These are phyloP conservation scores for Centropus bengalensis DNA, from an alignment of 2,113 vertebrate genomes.

Conservation along the genomic window DNA sequence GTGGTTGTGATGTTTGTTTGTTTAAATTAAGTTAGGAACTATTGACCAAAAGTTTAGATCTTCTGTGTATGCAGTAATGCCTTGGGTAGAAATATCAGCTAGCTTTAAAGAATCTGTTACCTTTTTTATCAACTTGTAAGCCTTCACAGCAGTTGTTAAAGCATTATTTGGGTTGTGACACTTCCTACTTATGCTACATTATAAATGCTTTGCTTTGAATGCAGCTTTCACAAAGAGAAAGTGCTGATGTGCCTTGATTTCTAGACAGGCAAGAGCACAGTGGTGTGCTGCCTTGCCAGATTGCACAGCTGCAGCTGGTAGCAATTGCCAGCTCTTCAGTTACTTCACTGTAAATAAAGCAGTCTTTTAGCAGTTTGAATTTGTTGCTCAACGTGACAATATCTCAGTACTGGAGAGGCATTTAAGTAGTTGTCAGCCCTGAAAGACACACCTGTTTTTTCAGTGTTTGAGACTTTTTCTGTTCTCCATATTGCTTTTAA, in stretches of 20 bases:
- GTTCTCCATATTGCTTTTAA: not conserved
- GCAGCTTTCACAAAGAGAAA: not conserved
- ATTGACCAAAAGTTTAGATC: not conserved
- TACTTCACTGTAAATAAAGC: constrained; percentile 4
- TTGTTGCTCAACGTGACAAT: not conserved
- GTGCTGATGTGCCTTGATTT: constrained; percentile 26
- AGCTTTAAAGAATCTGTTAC: not conserved
- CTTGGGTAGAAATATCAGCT: not conserved
- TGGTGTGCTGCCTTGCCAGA: not conserved
- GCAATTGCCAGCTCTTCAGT: not conserved
- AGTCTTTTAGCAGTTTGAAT: constrained; percentile 13
- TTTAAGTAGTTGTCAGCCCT: not conserved
- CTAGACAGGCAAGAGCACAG: not conserved
- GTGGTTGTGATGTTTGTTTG: not conserved
- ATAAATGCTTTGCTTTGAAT: not conserved
- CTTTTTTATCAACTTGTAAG: not conserved
- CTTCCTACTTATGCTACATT: not conserved
- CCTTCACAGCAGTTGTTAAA: not conserved
- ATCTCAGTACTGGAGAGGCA: not conserved
- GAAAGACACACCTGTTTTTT: constrained; percentile 12
- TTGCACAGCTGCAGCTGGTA: constrained; percentile 8
- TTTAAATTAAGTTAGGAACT: not conserved
- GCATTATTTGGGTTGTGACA: not conserved
- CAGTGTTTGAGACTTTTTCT: not conserved
- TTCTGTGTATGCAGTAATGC: not conserved